Conservation (phyloP, 1,140 invertebrate species). For the Neodiprion fabricii region DNA sequence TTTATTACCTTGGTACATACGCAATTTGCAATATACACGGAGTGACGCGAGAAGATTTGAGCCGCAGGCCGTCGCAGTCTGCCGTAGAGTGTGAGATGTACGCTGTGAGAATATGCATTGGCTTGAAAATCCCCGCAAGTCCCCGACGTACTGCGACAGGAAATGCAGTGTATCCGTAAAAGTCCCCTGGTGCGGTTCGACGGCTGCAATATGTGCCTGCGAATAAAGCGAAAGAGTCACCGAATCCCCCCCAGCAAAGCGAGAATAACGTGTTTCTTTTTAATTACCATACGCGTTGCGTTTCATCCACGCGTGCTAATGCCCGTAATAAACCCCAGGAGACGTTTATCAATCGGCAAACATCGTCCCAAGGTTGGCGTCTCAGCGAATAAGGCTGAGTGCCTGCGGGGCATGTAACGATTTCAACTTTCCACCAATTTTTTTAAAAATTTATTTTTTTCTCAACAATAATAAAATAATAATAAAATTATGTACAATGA, state of each 20-base stretch:
- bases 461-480: too few relatives aligned
- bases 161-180: conserved; percentile 21
- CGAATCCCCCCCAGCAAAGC: too few relatives aligned
- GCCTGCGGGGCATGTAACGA: neutral
- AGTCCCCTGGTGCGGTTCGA: conserved; percentile 53
- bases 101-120: too few relatives aligned
- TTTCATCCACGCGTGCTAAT: conserved; percentile 41
- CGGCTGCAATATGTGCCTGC: conserved; percentile 51
- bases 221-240: too few relatives aligned
- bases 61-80: too few relatives aligned
- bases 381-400: neutral
- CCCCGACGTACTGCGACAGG: neutral
- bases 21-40: too few relatives aligned
- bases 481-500: conserved; percentile 47
- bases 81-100: too few relatives aligned
- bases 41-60: too few relatives aligned
- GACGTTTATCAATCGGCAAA: neutral
- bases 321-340: neutral
- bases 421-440: too few relatives aligned
- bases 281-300: conserved; percentile 56
- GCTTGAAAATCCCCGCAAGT: too few relatives aligned
- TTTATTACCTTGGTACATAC: too few relatives aligned
- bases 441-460: too few relatives aligned
- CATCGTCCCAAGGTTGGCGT: neutral
- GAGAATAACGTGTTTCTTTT: conserved; percentile 38